These are phyloP conservation scores for Drosophila percnosoma DNA, from an alignment of 2,888 invertebrate genomes.

Conservation along the genomic window DNA sequence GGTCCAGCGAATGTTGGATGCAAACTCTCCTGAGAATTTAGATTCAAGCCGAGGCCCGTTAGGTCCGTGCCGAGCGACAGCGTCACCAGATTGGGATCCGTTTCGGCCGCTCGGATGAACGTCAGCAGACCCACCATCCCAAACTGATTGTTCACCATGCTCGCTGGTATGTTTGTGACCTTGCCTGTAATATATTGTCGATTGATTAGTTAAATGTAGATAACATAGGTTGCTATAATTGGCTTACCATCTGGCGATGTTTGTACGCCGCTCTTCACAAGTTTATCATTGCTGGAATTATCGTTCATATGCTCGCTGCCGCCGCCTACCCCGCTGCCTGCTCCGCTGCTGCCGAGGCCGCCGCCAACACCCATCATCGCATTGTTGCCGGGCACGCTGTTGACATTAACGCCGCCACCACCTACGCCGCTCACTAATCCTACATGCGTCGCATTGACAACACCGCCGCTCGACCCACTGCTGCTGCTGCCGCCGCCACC, in stretches of 20 bases:
- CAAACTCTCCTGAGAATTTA: slow-evolving; percentile 98
- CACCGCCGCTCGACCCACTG: slow-evolving; percentile 53
- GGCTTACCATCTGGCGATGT: slow-evolving; percentile 95
- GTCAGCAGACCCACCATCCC: slow-evolving; percentile 99
- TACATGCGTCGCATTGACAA: slow-evolving; percentile 68
- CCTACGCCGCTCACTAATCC: slow-evolving; percentile 55
- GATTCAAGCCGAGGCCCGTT: slow-evolving; percentile 98
- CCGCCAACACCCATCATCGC: slow-evolving; percentile 77
- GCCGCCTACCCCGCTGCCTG: slow-evolving; percentile 75
- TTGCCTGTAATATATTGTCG: slow-evolving; percentile 87
- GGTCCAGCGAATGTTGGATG: slow-evolving; percentile 99
- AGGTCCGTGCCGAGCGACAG: slow-evolving; percentile 99
- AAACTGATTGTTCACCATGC: slow-evolving; percentile 99
- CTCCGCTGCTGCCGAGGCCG: slow-evolving; percentile 67
- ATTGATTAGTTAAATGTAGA: not conserved
- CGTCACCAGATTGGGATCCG: slow-evolving; percentile 97
- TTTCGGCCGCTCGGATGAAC: slow-evolving; percentile 98
- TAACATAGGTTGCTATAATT: not conserved
- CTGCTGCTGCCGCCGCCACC: slow-evolving; percentile 54
- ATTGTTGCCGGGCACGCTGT: slow-evolving; percentile 72
- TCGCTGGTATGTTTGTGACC: slow-evolving; percentile 98
- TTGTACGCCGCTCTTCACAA: slow-evolving; percentile 93
- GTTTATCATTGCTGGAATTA: slow-evolving; percentile 86
- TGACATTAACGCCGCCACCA: slow-evolving; percentile 50
- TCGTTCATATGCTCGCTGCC: slow-evolving; percentile 84